Evolutionary conservation across 1,140 invertebrate species (phyloP).

Genomic region (Leptopilina boulardi): DNA sequence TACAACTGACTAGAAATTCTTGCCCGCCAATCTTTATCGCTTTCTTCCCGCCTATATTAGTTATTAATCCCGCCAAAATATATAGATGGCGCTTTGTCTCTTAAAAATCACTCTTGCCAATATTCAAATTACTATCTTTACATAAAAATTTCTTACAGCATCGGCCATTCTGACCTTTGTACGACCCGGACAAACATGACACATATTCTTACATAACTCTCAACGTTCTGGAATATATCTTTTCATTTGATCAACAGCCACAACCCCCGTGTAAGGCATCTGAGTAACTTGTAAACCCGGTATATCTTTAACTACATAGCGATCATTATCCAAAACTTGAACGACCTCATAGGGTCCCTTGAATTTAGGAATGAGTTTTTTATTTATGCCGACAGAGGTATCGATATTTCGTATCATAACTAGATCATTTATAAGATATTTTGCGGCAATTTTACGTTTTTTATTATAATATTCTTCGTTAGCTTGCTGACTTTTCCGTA

Average conservation of each 20-base stretch:
- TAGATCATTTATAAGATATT: constrained; percentile 50
- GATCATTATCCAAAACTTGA: constrained; percentile 48
- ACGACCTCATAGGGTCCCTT: constrained; percentile 49
- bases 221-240: constrained; percentile 1
- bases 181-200: not conserved
- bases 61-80: no score
- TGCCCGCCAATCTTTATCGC: no score
- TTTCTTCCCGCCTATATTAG: no score
- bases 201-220: not conserved
- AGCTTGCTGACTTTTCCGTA: not conserved
- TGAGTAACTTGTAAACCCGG: constrained; percentile 47
- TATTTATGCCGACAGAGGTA: constrained; percentile 44
- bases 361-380: constrained; percentile 49
- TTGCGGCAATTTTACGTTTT: constrained; percentile 37
- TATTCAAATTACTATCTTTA: no score
- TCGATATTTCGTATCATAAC: constrained; percentile 55
- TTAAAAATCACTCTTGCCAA: no score
- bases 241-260: constrained; percentile 37
- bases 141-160: not conserved
- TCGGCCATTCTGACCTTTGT: constrained; percentile 5
- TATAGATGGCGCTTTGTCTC: no score
- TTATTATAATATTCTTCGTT: constrained; percentile 40
- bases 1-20: no score
- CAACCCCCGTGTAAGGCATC: constrained; percentile 35
- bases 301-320: constrained; percentile 50